A percentile compares a stretch with the other conserved stretches of the same genome.
Conservation (phyloP, 2,797 vertebrate genomes). For the Rhadinocentrus ornatus region DNA sequence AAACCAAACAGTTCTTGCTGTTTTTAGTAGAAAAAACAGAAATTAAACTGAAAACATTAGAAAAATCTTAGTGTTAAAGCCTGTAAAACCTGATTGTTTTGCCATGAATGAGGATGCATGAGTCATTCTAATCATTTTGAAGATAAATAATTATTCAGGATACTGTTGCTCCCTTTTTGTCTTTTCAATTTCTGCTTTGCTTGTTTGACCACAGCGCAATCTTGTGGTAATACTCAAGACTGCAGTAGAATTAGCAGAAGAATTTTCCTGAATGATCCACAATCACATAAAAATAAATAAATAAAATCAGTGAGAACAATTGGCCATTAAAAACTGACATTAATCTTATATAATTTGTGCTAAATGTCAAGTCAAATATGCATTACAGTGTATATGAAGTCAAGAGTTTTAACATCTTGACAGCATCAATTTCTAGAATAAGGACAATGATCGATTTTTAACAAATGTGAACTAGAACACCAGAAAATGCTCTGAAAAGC, state of each 20-base stretch:
- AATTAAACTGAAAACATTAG: background rate
- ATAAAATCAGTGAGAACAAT: background rate
- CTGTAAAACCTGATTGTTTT: background rate
- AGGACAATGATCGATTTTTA: too few species aligned
- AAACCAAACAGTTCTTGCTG: background rate
- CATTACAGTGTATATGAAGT: background rate
- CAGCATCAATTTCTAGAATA: too few species aligned
- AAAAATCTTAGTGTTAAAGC: background rate
- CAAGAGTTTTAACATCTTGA: too few species aligned
- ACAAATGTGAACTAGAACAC: too few species aligned
- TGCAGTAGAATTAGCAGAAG: background rate
- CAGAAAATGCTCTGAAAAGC: background rate
- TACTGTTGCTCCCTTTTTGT: background rate
- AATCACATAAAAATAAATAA: background rate
- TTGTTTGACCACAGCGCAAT: constrained; percentile 8
- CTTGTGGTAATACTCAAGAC: constrained; percentile 9
- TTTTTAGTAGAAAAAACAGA: background rate
- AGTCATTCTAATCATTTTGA: background rate
- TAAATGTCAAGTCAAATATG: background rate
- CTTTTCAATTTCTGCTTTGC: background rate
- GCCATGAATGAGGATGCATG: background rate
- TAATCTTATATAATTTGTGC: background rate
- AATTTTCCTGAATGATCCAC: background rate
- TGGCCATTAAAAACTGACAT: background rate
- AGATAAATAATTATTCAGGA: background rate